Evolutionary conservation across 2,113 vertebrate genomes (phyloP), one percentile per base, ranked within the genome.

Genomic region (Gallinago undulata): DNA sequence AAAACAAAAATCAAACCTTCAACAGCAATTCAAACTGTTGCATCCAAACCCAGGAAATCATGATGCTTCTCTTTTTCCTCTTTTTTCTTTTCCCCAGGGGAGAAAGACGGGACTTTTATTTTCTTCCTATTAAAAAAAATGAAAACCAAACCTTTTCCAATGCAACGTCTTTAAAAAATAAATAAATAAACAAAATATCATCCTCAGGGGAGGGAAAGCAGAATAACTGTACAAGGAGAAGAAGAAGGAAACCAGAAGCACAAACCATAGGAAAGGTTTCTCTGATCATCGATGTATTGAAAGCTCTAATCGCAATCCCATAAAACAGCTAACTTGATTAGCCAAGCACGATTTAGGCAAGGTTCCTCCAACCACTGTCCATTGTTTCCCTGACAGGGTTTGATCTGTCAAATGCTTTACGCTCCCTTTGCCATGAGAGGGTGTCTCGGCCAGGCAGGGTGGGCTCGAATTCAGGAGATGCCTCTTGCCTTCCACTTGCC

Each of bases 361-460:
- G 88, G 47, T 13, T 88, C 66, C 51, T 73, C 27, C 10, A 4
- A 4, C 7, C 16, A n/a, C 53, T 68, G n/a, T 12, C 79, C 77
- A 66, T 66, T 63, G 73, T 66, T 95, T 78, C 85, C 87, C 94
- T 84, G 80, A 60, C 84, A 75, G 57, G 74, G 82, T 45, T 78
- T 95, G 94, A 66, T 94, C 89, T 92, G 70, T 81, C 92, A 30
- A 90, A 50, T 18, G 53, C 70, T 94, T 90, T 87, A 33, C 66
- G 35, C 64, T 91, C 68, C 75, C 25, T 56, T 81, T 95, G 86
- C 89, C 88, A 83, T 7, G 55, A 79, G 43, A 74, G 80, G 73
- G 55, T 78, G 87, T 43, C 95, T 89, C 96, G 94, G 91, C 93
- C 57, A 51, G 80, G 88, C 93, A 37, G 66, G 87, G 79, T 92